These are phyloP conservation scores for Trichogramma pretiosum DNA, from an alignment of 1,140 invertebrate genomes.

Conservation along the genomic window DNA sequence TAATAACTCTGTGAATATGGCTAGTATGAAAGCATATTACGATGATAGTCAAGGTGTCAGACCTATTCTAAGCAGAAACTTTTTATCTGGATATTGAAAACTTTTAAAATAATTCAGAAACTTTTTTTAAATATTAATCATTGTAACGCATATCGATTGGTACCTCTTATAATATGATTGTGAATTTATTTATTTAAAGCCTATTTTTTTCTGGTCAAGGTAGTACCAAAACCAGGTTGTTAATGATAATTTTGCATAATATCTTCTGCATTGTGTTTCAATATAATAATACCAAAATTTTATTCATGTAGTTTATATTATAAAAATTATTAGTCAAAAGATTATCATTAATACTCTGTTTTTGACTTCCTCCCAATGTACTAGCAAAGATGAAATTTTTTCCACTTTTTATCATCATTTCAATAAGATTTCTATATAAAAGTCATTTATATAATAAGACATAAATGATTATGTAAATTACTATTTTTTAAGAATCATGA, in stretches of 20 bases:
- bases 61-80: constrained; percentile 7
- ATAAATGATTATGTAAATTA: constrained; percentile 10
- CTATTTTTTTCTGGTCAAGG: too few species aligned
- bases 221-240: too few species aligned
- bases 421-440: constrained; percentile 2
- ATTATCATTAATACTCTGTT: neutral
- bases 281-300: neutral
- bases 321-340: neutral
- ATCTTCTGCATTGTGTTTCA: constrained; percentile 1
- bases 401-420: neutral
- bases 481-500: constrained; percentile 14
- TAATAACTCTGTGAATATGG: neutral
- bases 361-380: too few species aligned
- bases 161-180: too few species aligned
- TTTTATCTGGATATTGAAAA: neutral
- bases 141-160: too few species aligned
- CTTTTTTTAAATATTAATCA: neutral
- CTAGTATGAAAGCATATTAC: neutral
- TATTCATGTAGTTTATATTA: neutral
- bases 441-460: constrained; percentile 1
- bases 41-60: neutral
- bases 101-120: neutral
- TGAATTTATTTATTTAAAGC: too few species aligned
- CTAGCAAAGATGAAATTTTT: constrained; percentile 1
- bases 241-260: neutral